Base-by-base conservation (phyloP, 2,888 invertebrate genomes). In the Crepidodera aurea region DNA sequence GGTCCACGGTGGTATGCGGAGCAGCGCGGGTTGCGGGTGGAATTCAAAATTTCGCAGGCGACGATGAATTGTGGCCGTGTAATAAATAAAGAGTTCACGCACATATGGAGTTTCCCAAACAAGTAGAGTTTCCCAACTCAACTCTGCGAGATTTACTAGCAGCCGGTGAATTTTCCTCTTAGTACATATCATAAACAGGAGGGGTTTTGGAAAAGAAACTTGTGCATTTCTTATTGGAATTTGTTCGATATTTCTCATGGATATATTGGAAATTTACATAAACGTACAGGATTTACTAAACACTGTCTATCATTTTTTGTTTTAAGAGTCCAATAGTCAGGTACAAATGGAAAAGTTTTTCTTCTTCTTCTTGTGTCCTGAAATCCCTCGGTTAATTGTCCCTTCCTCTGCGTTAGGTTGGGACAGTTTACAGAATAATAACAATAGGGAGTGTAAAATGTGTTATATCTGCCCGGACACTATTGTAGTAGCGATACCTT, bases 61-160 rank as follows among this genome's bases (percentile, higher is more conserved):
- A 68, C 69, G 64, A 71, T 72, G 66, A 69, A 69, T 71, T 69
- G 67, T 69, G 66, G 62, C 59, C 48, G 65, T 60, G 65, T 60
- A 55, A 69, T 72, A 72, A 72, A 72, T 72, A 72, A 68, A 68
- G 66, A 68, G 66, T 69, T 69, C 65, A 69, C 69, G 69, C 69
- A 69, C 68, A 71, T 66, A 66, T 70, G 68, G 68, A 71, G 64
- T 66, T 69, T 69, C 66, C 62, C 62, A 70, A 69, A 65, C 65
- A 60, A 59, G 51, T 61, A 55, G 56, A 59, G 56, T 54, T 51
- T 46, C 51, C 53, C 51, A 54, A 66, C 66, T 64, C 62, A 61
- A 66, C 62, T 55, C 56, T 54, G 56, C 57, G 60, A 60, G 57
- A 66, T 62, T 66, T 66, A 62, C 62, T 66, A 62, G 62, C 62